Evolutionary conservation across 2,888 invertebrate species (phyloP), one percentile per base, ranked within the genome.

Genomic region (Parnassius mnemosyne): DNA sequence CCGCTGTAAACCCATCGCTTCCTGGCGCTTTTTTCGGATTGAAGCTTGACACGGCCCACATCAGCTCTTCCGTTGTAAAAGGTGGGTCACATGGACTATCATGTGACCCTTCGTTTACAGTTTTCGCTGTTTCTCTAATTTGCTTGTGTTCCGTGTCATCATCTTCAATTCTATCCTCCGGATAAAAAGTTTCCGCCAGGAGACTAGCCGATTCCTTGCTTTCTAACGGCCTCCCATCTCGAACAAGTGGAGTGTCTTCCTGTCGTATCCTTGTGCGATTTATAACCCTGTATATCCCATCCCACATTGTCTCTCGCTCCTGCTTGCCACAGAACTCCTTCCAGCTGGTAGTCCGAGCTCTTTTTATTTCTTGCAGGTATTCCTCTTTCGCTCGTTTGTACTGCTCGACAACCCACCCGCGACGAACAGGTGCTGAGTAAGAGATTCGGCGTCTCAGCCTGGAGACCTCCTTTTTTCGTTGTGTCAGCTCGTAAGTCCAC

Each of bases 121-220:
- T 16, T 16, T 16, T 16, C 16, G 16, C 16, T 16, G 16, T 16
- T 16, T 1, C 16, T 16, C 16, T 16, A 16, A 16, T 16, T 16
- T 16, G 16, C 16, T 16, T 16, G 16, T 55, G 47, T 34, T 57
- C 13, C 11, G 7, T 41, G 20, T 10, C 13, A 16, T 43, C 34
- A 51, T 12, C 12, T 7, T 16, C 20, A 13, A 9, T 10, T 0
- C 51, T 7, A 10, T 56, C 56, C 3, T 55, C 56, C 3, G 65
- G 63, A 60, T 64, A 63, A 13, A 67, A 67, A 11, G 63, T 59
- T 3, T 57, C 43, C 0, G 66, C 60, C 2, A 64, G 49, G 1
- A 65, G 3, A 1, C 42, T 51, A 0, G 42, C 67, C 1, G 67
- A 66, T 2, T 41, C 63, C 12, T 34, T 11, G 1, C 53, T 1